Percentiles rank a stretch among this genome's conserved stretches.
Evolutionary conservation across 2,888 invertebrate genomes (phyloP).

Genomic region (Arrhopalites spinosus): DNA sequence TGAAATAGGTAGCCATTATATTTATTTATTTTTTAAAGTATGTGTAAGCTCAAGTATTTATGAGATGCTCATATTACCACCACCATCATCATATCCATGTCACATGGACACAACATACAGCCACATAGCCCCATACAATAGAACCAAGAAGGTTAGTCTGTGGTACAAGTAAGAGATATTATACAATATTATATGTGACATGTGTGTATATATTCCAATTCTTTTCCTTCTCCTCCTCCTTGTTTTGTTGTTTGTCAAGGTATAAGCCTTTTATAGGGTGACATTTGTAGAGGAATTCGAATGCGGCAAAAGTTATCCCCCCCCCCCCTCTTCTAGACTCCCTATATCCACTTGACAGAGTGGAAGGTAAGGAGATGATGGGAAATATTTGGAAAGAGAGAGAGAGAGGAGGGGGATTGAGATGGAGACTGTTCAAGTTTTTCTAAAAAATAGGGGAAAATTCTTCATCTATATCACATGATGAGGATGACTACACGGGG

Average conservation of each 20-base stretch:
- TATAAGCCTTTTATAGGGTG: conserved; percentile 27
- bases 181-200: background rate
- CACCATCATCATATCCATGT: background rate
- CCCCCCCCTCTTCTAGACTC: background rate
- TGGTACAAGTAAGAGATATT: background rate
- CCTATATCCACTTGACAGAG: conserved; percentile 2
- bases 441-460: background rate
- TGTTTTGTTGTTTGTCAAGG: conserved; percentile 23
- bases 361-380: conserved; percentile 9
- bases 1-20: background rate
- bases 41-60: conserved; percentile 12
- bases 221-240: too few species aligned
- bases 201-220: background rate
- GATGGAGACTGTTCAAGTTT: background rate
- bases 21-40: background rate
- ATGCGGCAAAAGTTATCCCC: background rate
- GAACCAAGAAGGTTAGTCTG: background rate
- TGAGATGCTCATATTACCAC: conserved; percentile 26
- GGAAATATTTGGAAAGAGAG: conserved; percentile 24
- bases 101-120: background rate
- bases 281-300: conserved; percentile 24
- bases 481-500: too few species aligned
- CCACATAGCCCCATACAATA: background rate
- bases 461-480: background rate
- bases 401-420: background rate